A percentile compares a stretch with the other conserved stretches of the same genome.
These are phyloP conservation scores for Agonopterix arenella DNA, from an alignment of 2,888 invertebrate genomes.

Conservation along the genomic window DNA sequence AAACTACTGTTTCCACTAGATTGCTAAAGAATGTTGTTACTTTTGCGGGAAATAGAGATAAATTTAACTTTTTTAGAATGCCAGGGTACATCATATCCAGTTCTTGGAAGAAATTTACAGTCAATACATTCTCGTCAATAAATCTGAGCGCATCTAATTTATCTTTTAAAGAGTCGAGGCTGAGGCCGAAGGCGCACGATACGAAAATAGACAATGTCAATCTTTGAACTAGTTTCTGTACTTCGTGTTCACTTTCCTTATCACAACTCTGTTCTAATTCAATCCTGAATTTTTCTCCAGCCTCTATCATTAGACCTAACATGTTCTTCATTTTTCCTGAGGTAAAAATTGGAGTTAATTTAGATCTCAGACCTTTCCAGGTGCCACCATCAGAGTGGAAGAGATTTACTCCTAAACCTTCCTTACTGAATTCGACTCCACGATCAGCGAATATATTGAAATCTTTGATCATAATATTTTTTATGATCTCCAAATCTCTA, in stretches of 20 bases:
- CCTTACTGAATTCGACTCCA: slow-evolving; percentile 33
- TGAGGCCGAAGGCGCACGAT: slow-evolving; percentile 37
- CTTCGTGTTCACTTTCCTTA: slow-evolving; percentile 21
- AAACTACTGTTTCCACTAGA: too few species aligned
- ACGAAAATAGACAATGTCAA: slow-evolving; percentile 35
- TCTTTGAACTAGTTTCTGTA: slow-evolving; percentile 27
- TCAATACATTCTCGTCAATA: slow-evolving; percentile 7
- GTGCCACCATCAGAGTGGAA: slow-evolving; percentile 40
- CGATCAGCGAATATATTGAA: slow-evolving; percentile 41
- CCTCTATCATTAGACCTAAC: slow-evolving; percentile 34
- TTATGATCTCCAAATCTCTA: slow-evolving; percentile 42
- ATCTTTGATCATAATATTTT: slow-evolving; percentile 44
- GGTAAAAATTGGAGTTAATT: slow-evolving; percentile 45
- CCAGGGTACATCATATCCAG: slow-evolving; percentile 30
- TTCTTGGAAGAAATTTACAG: too few species aligned
- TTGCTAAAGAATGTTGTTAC: slow-evolving; percentile 12
- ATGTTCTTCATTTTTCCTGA: slow-evolving; percentile 49
- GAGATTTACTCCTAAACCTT: slow-evolving; percentile 37
- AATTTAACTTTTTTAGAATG: slow-evolving; percentile 28
- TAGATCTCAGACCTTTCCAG: slow-evolving; percentile 36
- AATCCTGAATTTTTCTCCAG: slow-evolving; percentile 25
- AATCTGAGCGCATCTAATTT: slow-evolving; percentile 2
- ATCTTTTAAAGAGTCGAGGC: slow-evolving; percentile 20
- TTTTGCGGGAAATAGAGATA: slow-evolving; percentile 23
- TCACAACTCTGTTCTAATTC: too few species aligned